Evolutionary conservation across 2,888 invertebrate species (phyloP), one percentile per base, ranked within the genome.

Genomic region (Acanthoscelides obtectus): DNA sequence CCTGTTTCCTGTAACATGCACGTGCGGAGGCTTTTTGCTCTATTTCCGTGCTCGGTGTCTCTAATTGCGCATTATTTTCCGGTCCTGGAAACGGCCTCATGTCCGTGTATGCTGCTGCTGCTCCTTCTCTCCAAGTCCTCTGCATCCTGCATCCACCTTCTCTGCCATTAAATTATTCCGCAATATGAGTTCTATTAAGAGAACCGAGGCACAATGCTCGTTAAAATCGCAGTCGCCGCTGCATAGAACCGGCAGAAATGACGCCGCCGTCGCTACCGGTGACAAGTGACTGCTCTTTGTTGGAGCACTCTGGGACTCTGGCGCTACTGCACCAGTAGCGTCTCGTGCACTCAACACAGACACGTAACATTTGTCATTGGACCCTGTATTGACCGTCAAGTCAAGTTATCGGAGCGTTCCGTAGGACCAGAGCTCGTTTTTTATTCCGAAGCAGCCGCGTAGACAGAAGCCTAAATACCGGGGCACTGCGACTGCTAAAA

Each of bases 181-280:
- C 66, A 20, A 66, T 66, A 21, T 66, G 66, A 22, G 20, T 66
- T 66, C 22, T 66, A 21, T 66, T 66, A 66, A 66, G 22, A 66
- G 21, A 22, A 63, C 63, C 63, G 66, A 66, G 66, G 22, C 66
- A 66, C 22, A 66, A 66, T 66, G 66, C 66, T 66, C 66, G 66
- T 66, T 66, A 66, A 22, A 66, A 21, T 66, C 22, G 66, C 21
- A 6, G 21, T 22, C 22, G 66, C 20, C 65, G 65, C 65, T 3
- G 20, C 5, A 20, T 65, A 17, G 4, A 20, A 8, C 25, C 25
- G 25, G 25, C 4, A 25, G 25, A 25, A 25, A 25, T 12, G 45
- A 45, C 45, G 45, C 45, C 5, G 45, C 45, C 12, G 12, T 5
- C 4, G 6, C 4, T 5, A 25, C 25, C 25, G 45, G 6, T 45